These are phyloP conservation scores for Aspiorhynchus laticeps DNA, from an alignment of 2,113 vertebrate genomes.

Conservation along the genomic window DNA sequence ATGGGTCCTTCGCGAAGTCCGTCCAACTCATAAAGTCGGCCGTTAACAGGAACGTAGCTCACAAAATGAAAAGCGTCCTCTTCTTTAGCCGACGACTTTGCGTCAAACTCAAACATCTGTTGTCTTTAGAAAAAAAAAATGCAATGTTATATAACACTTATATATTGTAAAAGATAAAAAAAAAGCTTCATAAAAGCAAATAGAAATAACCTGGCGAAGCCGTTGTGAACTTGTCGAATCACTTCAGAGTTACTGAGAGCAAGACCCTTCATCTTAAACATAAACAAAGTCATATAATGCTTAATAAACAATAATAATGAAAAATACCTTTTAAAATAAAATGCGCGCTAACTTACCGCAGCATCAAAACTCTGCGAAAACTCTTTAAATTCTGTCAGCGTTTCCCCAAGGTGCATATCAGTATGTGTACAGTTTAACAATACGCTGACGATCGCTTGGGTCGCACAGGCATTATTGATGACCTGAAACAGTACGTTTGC, in stretches of 20 bases:
- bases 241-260: conserved; percentile 98
- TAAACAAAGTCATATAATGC: conserved; percentile 19
- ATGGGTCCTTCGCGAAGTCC: conserved; percentile 97
- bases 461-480: conserved; percentile 98
- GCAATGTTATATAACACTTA: not conserved
- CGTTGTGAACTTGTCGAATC: conserved; percentile 98
- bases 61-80: conserved; percentile 99
- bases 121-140: conserved; percentile 75
- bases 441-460: conserved; percentile 96
- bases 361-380: conserved; percentile 98
- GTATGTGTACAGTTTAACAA: conserved; percentile 91
- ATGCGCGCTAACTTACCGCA: conserved; percentile 79
- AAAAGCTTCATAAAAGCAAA: not conserved
- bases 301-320: not conserved
- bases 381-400: conserved; percentile 94
- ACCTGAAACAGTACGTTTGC: conserved; percentile 77
- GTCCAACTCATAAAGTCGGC: conserved; percentile 93
- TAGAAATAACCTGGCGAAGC: conserved; percentile 91
- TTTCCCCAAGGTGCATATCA: conserved; percentile 92
- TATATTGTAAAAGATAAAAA: not conserved
- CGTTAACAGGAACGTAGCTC: conserved; percentile 96
- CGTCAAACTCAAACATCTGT: conserved; percentile 99
- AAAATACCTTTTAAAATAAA: not conserved
- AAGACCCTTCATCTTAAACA: conserved; percentile 95
- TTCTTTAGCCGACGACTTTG: conserved; percentile 92